Evolutionary conservation across 2,888 invertebrate species (phyloP).

Genomic region (Adineta ricciae): DNA sequence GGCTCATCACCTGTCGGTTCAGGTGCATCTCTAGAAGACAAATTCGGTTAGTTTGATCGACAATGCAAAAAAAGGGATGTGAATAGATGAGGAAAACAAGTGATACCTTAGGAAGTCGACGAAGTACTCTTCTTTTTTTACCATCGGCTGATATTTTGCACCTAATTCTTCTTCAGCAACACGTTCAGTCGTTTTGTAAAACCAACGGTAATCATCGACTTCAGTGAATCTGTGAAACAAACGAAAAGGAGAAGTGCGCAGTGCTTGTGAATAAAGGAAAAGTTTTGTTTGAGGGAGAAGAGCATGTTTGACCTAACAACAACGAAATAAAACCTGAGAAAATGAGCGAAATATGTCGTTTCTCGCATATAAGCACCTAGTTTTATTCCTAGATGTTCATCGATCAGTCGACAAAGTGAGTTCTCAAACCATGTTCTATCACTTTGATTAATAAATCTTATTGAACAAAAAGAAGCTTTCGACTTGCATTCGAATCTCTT

Average conservation of each 20-base stretch:
- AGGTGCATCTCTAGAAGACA: slow-evolving; percentile 66
- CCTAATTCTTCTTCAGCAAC: slow-evolving; percentile 62
- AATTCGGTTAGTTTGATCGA: not conserved
- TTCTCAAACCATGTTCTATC: slow-evolving; percentile 64
- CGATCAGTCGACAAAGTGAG: slow-evolving; percentile 52
- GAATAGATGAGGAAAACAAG: no score
- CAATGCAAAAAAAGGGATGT: no score
- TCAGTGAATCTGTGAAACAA: slow-evolving; percentile 26
- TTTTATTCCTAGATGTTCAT: slow-evolving; percentile 49
- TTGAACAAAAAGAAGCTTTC: not conserved
- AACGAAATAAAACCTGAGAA: slow-evolving; percentile 64
- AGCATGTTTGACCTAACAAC: slow-evolving; percentile 38
- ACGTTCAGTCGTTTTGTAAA: slow-evolving; percentile 54
- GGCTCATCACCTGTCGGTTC: slow-evolving; percentile 94
- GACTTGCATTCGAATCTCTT: not conserved
- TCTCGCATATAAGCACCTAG: slow-evolving; percentile 59
- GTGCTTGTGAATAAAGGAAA: no score
- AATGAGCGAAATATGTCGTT: slow-evolving; percentile 75
- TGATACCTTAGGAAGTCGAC: slow-evolving; percentile 57
- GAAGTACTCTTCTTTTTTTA: slow-evolving; percentile 66
- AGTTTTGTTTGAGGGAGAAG: no score
- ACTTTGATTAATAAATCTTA: slow-evolving; percentile 47
- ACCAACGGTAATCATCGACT: slow-evolving; percentile 40
- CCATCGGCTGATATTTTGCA: slow-evolving; percentile 54
- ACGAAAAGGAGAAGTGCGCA: no score